Evolutionary conservation across 2,113 vertebrate species (phyloP).

Genomic region (Apeltes quadracus): DNA sequence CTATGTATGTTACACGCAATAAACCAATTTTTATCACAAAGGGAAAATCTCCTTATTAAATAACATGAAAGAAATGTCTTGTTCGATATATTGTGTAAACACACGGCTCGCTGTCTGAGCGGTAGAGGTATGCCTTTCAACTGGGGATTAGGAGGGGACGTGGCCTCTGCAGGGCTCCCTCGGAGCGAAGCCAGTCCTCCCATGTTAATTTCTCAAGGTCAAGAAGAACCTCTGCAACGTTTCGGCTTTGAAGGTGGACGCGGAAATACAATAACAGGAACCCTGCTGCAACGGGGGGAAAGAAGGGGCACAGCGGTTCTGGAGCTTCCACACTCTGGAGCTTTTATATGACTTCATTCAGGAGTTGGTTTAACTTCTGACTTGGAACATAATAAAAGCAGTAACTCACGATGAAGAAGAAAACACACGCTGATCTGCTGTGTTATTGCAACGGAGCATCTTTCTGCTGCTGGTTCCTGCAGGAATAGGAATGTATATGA

Average conservation of each 20-base stretch:
- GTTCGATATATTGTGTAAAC: constrained; percentile 30
- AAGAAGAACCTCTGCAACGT: constrained; percentile 66
- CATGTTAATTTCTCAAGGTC: constrained; percentile 80
- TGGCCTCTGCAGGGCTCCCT: constrained; percentile 69
- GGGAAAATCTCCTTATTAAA: constrained; percentile 21
- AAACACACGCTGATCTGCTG: constrained; percentile 27
- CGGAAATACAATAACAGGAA: constrained; percentile 74
- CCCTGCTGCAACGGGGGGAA: constrained; percentile 60
- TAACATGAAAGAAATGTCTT: constrained; percentile 20
- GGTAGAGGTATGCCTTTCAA: constrained; percentile 64
- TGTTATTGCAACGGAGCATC: constrained; percentile 17
- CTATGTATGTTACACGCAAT: not conserved
- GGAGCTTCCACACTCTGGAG: constrained; percentile 29
- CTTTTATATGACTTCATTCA: constrained; percentile 27
- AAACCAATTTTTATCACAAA: constrained; percentile 6
- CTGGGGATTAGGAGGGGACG: constrained; percentile 68
- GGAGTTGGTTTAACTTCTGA: constrained; percentile 30
- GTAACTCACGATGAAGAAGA: constrained; percentile 22
- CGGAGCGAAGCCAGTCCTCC: constrained; percentile 69
- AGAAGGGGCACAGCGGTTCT: constrained; percentile 47
- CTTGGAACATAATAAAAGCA: constrained; percentile 36
- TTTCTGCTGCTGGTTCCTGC: constrained; percentile 38
- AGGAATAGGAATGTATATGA: constrained; percentile 55
- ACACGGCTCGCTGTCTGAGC: constrained; percentile 46
- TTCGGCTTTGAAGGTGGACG: constrained; percentile 73